Conservation (phyloP, 53 echinoderm and acorn worm species). For the Glandiceps talaboti region DNA sequence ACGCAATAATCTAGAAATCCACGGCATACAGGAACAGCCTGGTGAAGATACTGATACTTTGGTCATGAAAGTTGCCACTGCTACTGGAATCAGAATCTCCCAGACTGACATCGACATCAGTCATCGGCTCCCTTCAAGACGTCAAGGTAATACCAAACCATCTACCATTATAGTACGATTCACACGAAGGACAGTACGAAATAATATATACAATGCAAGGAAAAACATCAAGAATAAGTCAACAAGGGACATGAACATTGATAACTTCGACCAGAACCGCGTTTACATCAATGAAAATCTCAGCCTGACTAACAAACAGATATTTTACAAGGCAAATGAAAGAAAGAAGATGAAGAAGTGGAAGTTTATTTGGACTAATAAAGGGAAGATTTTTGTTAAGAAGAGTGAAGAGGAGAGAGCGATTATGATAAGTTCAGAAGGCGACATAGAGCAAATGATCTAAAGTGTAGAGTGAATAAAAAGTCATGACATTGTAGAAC, state of each 20-base stretch:
- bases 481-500: neutral
- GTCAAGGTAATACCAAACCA: neutral
- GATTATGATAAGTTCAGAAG: neutral
- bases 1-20: neutral
- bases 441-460: neutral
- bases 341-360: neutral
- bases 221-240: neutral
- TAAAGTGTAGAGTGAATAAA: neutral
- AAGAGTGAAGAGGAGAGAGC: neutral
- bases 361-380: neutral
- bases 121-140: neutral
- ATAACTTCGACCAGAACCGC: neutral
- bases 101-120: neutral
- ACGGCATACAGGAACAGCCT: neutral
- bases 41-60: neutral
- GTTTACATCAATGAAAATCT: neutral
- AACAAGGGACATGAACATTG: neutral
- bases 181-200: neutral
- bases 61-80: neutral
- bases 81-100: neutral
- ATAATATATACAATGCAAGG: neutral
- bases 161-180: neutral
- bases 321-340: neutral
- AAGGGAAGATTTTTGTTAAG: neutral
- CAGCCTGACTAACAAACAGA: neutral